These are phyloP conservation scores for Genyomyrus donnyi DNA, from an alignment of 2,113 vertebrate genomes.

Conservation along the genomic window DNA sequence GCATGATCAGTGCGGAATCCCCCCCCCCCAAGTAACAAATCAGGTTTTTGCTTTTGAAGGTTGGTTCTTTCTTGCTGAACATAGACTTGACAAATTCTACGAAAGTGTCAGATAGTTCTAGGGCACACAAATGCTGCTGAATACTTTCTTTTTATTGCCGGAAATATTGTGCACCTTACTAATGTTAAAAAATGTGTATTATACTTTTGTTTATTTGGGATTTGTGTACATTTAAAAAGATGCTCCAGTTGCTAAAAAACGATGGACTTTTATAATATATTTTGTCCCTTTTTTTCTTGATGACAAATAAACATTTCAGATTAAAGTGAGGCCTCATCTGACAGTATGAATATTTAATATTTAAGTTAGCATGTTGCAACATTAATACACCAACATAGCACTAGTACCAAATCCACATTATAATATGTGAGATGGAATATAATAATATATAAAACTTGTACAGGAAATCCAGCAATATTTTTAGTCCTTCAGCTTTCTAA, in stretches of 20 bases:
- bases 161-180: neutral
- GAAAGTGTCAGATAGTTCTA: neutral
- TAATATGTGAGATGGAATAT: neutral
- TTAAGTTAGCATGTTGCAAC: neutral
- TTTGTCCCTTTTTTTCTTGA: neutral
- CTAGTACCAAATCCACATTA: neutral
- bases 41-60: neutral
- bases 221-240: neutral
- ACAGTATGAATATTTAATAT: neutral
- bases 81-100: neutral
- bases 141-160: neutral
- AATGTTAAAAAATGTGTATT: neutral
- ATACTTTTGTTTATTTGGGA: conserved; percentile 6
- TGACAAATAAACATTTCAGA: neutral
- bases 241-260: neutral
- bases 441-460: no score
- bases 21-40: neutral
- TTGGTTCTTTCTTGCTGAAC: neutral
- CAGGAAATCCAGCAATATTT: neutral
- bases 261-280: neutral
- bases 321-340: neutral
- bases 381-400: neutral
- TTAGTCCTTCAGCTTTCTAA: neutral
- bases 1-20: neutral
- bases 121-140: neutral